Percentiles rank a stretch among this genome's conserved stretches.
phyloP scores from a whole-genome alignment of 2,888 invertebrate genomes.

The Xanthia icteritia region DNA sequence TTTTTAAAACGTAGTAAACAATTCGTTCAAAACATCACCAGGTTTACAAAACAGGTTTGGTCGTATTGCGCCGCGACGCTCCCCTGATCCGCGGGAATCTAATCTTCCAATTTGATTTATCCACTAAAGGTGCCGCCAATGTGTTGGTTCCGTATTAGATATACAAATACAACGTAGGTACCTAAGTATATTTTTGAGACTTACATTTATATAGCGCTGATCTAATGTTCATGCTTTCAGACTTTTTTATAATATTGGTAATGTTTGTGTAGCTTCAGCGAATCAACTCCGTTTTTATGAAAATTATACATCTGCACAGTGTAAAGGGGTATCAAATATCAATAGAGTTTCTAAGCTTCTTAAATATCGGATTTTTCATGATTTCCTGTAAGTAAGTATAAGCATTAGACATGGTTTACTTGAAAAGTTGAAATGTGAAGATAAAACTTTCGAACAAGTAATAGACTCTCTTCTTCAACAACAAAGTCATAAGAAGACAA shows the following conservation, averaged over 20 bases:
- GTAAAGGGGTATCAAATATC: neutral
- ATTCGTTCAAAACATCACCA: slow-evolving; percentile 1
- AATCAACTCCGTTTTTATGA: neutral
- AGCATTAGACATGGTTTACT: neutral
- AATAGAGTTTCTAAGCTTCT: neutral
- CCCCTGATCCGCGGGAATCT: slow-evolving; percentile 21
- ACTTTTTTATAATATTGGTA: too few species aligned
- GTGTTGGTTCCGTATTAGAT: slow-evolving; percentile 10
- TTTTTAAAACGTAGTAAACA: neutral
- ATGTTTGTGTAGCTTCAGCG: too few species aligned
- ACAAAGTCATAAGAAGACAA: neutral
- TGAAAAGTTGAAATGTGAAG: neutral
- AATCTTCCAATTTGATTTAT: slow-evolving; percentile 42
- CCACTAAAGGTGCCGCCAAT: slow-evolving; percentile 18
- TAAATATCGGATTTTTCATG: neutral
- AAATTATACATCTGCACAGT: neutral
- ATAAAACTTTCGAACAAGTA: neutral
- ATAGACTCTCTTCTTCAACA: neutral
- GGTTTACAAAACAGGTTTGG: slow-evolving; percentile 22
- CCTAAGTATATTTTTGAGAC: neutral
- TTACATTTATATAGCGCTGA: too few species aligned
- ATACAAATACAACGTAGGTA: neutral
- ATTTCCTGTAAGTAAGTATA: neutral
- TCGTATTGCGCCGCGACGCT: neutral
- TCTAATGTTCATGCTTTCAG: neutral